phyloP scores from a whole-genome alignment of 2,888 invertebrate genomes.

The Hydrotaea cyrtoneurina region DNA sequence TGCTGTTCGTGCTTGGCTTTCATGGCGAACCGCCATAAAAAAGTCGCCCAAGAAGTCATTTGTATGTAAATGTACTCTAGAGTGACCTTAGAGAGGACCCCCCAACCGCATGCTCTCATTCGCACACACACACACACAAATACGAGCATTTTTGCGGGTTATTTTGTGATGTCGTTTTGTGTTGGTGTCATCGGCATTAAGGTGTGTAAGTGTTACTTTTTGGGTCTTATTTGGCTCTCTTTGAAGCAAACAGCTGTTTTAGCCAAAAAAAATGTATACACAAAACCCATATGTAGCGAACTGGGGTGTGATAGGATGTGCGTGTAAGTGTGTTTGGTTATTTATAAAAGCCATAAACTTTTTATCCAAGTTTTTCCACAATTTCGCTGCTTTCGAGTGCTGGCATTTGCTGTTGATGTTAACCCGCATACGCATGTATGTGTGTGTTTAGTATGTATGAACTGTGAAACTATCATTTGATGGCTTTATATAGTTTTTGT shows the following conservation, averaged over 20 bases:
- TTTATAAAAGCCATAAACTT: constrained; percentile 52
- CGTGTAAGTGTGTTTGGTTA: constrained; percentile 18
- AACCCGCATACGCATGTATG: not conserved
- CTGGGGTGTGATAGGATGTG: constrained; percentile 65
- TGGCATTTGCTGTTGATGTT: not conserved
- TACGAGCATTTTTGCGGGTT: constrained; percentile 20
- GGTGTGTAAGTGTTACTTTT: constrained; percentile 52
- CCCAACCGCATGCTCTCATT: constrained; percentile 43
- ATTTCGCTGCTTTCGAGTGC: constrained; percentile 13
- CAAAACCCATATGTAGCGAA: constrained; percentile 67
- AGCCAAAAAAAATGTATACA: constrained; percentile 1
- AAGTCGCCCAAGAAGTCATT: constrained; percentile 64
- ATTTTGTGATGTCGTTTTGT: not conserved
- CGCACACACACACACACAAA: not conserved
- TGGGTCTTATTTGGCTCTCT: not conserved
- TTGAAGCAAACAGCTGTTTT: constrained; percentile 51
- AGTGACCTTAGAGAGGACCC: constrained; percentile 67
- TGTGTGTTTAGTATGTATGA: constrained; percentile 59
- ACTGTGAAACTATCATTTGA: constrained; percentile 64
- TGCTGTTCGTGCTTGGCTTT: constrained; percentile 11
- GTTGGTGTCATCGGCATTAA: constrained; percentile 44
- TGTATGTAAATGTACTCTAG: constrained; percentile 66
- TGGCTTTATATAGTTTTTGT: constrained; percentile 71
- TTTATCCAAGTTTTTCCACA: constrained; percentile 58
- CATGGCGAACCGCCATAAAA: constrained; percentile 45